These are phyloP conservation scores for Yponomeuta sedellus DNA, from an alignment of 2,888 invertebrate genomes.

Conservation along the genomic window DNA sequence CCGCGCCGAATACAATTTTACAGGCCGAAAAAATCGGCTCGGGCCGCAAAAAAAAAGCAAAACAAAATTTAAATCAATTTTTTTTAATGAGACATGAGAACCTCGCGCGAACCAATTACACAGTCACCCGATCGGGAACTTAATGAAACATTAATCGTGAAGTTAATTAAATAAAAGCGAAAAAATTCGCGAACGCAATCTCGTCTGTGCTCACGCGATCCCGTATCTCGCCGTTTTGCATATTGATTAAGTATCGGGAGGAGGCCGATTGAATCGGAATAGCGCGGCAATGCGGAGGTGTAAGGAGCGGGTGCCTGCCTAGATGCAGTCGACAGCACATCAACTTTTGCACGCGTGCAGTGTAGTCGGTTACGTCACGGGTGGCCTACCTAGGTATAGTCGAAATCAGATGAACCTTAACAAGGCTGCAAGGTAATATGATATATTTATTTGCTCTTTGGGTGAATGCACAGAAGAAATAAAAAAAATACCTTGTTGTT, in stretches of 20 bases:
- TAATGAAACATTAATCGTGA: conserved; percentile 42
- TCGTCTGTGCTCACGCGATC: conserved; percentile 32
- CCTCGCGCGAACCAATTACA: conserved; percentile 30
- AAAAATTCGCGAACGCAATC: conserved; percentile 27
- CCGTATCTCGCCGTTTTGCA: conserved; percentile 37
- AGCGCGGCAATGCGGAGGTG: background rate
- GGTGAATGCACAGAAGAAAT: no score
- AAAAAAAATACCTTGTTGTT: no score
- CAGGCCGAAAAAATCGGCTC: no score
- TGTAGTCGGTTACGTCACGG: no score
- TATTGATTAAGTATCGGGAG: conserved; percentile 43
- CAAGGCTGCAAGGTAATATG: no score
- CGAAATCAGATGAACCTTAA: no score
- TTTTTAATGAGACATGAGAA: conserved; percentile 19
- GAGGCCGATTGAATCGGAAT: conserved; percentile 3
- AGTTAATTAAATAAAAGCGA: conserved; percentile 41
- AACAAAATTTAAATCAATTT: background rate
- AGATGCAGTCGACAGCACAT: no score
- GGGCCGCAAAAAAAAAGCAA: no score
- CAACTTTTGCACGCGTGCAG: no score
- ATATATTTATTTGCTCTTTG: no score
- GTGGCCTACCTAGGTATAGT: no score
- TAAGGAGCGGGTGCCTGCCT: background rate
- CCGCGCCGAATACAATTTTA: no score
- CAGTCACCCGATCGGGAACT: conserved; percentile 17